Evolutionary conservation across 2,888 invertebrate genomes (phyloP), one percentile per base, ranked within the genome.

Genomic region (Synergus japonicus): DNA sequence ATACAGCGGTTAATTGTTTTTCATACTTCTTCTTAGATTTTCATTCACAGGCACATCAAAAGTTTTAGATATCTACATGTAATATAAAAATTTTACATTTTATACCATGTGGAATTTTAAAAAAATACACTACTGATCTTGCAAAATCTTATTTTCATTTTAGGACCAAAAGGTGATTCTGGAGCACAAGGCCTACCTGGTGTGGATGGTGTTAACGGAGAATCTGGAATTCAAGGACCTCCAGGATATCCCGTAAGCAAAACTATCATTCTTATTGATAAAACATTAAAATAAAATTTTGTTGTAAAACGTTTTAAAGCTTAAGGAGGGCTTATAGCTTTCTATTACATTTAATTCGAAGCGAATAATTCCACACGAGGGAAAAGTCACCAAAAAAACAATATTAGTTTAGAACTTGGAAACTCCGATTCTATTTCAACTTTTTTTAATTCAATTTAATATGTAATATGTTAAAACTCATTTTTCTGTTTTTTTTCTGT

Each of bases 211-310:
- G 92, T 95, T 80, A 94, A 95, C 83, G 97, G 97, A 9, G 95
- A 96, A 87, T 93, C 95, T n/a, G 97, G 97, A 83, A 96, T 97
- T 85, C 97, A 97, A 92, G 97, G 97, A 79, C 97, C 97, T 15
- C 97, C 97, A 43, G 97, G 97, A 85, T 94, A 95, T 90, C 96
- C 96, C 86, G 96, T 96, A 90, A 93, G 94, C 92, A 83, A 79
- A 65, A 73, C 79, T 77, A 69, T 64, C 60, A 60, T 15, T 64
- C 22, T 12, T 18, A 43, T 41, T 12, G 12, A 63, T 0, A 58
- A 58, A 54, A n/a, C 7, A 54, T 7, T n/a, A 22, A 76, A 76
- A 60, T 58, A 65, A 4, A 77, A 41, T 37, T 37, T 4, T 4
- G 7, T 37, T 29, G 3, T 3, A 29, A 54, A 37, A 29, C 58